phyloP scores from a whole-genome alignment of 2,888 invertebrate species.

The Eilema sororculum region DNA sequence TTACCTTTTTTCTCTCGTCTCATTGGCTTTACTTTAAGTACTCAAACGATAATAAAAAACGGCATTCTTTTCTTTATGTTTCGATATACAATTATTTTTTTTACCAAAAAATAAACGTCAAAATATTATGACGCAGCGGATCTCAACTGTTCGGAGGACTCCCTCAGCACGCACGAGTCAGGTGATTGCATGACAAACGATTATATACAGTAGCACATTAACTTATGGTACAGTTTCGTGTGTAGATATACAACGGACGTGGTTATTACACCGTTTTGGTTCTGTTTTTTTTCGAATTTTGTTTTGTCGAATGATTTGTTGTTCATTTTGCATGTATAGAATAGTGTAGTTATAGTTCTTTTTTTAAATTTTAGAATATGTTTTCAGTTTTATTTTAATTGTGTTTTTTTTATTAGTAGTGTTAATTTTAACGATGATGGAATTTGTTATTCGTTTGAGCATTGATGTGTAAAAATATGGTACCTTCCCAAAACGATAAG shows the following conservation, averaged over 20 bases:
- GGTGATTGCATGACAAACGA: constrained; percentile 87
- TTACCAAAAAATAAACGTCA: constrained; percentile 22
- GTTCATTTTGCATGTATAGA: constrained; percentile 30
- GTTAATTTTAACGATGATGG: background rate
- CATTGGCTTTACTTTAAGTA: too few species aligned
- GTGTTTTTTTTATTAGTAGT: background rate
- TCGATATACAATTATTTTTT: background rate
- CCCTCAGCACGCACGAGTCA: constrained; percentile 93
- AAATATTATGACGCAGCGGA: constrained; percentile 88
- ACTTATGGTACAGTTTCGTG: constrained; percentile 60
- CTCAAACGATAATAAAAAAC: too few species aligned
- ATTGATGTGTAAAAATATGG: constrained; percentile 6
- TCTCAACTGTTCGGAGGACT: constrained; percentile 93
- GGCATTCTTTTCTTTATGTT: too few species aligned
- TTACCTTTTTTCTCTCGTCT: too few species aligned
- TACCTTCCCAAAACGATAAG: background rate
- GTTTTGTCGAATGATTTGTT: constrained; percentile 18
- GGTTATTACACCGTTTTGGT: constrained; percentile 10
- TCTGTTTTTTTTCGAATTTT: constrained; percentile 16
- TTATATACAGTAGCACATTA: constrained; percentile 49
- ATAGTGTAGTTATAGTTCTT: background rate
- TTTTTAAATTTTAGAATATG: background rate
- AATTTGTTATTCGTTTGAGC: constrained; percentile 1
- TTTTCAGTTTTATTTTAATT: background rate
- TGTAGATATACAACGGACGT: constrained; percentile 51